phyloP scores from a whole-genome alignment of 64 coral and sea anemone species.

The Pachyseris speciosa region DNA sequence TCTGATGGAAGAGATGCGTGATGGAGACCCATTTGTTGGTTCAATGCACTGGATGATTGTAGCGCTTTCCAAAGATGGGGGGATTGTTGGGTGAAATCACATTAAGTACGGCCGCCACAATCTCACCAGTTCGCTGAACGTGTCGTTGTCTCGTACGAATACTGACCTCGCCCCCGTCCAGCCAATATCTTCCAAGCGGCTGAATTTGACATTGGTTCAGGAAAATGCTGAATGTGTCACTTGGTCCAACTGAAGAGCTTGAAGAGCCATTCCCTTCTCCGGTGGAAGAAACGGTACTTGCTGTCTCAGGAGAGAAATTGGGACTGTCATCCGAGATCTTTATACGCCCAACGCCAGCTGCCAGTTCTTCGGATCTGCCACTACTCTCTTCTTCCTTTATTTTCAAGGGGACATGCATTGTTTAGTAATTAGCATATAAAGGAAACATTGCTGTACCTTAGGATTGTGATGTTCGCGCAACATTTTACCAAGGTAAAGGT shows the following conservation, averaged over 20 bases:
- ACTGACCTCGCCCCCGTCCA: conserved; percentile 39
- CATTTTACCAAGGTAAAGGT: no score
- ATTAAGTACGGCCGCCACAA: conserved; percentile 31
- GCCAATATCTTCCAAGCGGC: conserved; percentile 58
- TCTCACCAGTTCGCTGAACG: conserved; percentile 42
- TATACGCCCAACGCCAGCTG: no score
- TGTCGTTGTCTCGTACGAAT: conserved; percentile 41
- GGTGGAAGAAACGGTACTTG: conserved; percentile 33
- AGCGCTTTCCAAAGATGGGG: conserved; percentile 51
- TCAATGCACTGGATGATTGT: conserved; percentile 10
- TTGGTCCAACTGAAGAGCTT: background rate
- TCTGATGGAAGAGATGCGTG: conserved; percentile 15
- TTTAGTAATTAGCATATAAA: no score
- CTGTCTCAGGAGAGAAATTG: conserved; percentile 20
- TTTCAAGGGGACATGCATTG: no score
- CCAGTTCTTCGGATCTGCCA: no score
- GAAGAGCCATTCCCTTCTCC: background rate
- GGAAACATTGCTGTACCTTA: no score
- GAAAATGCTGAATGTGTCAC: conserved; percentile 23
- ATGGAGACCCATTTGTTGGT: background rate
- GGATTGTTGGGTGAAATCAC: conserved; percentile 42
- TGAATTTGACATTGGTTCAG: conserved; percentile 32
- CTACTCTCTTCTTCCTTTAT: no score
- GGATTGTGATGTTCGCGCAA: no score
- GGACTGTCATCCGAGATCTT: no score